Evolutionary conservation across 2,888 invertebrate species (phyloP).

Genomic region (Ceriagrion tenellum): DNA sequence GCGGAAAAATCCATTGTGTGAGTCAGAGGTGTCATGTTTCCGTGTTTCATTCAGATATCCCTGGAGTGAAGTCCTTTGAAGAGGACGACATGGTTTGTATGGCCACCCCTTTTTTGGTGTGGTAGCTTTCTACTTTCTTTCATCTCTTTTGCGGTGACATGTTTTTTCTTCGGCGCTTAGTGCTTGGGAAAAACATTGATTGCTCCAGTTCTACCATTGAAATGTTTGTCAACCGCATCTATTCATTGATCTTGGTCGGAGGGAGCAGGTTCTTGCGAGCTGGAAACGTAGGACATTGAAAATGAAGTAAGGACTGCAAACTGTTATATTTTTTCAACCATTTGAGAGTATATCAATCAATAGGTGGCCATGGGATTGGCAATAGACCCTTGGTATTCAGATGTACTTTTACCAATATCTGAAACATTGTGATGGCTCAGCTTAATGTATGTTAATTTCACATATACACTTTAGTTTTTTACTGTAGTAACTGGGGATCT

Average conservation of each 20-base stretch:
- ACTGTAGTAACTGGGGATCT: no score
- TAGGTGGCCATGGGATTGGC: no score
- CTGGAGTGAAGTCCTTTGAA: neutral
- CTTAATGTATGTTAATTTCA: no score
- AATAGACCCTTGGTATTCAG: no score
- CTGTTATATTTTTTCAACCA: no score
- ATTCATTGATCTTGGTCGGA: neutral
- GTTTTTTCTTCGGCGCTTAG: neutral
- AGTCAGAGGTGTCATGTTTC: conserved; percentile 7
- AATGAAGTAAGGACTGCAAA: no score
- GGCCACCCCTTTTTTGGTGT: neutral
- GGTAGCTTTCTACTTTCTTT: neutral
- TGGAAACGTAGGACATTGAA: no score
- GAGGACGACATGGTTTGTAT: neutral
- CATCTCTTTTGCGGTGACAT: neutral
- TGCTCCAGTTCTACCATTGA: neutral
- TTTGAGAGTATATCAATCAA: no score
- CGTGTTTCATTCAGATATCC: neutral
- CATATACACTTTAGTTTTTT: no score
- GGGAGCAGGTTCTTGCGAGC: no score
- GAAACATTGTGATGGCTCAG: no score
- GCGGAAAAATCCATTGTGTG: neutral
- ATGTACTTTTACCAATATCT: no score
- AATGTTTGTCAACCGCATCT: neutral
- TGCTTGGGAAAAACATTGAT: neutral